Conservation (phyloP, 2,113 vertebrate genomes). For the Mirounga angustirostris region DNA sequence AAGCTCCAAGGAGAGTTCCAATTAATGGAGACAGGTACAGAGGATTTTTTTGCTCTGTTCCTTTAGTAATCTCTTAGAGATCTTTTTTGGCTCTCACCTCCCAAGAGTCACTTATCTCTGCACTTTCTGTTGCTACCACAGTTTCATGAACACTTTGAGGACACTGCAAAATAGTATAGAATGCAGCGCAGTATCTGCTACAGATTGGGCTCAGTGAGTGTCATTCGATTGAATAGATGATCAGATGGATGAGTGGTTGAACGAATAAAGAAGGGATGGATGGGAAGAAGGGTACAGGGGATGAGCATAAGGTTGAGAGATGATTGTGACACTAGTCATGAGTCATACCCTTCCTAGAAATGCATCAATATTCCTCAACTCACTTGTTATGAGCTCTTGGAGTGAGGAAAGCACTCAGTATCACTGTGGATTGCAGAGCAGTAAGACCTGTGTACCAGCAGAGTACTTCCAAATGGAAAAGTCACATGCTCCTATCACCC, state of each 20-base stretch:
- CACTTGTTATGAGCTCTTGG: not conserved
- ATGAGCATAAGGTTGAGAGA: not conserved
- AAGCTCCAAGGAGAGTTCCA: not conserved
- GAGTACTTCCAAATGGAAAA: not conserved
- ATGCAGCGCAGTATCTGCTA: not conserved
- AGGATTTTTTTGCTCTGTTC: not conserved
- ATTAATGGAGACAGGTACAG: not conserved
- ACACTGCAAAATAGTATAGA: not conserved
- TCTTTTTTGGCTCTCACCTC: not conserved
- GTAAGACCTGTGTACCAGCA: not conserved
- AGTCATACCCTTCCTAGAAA: not conserved
- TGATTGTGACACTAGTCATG: not conserved
- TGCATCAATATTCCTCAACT: not conserved
- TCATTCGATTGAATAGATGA: not conserved
- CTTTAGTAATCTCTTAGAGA: not conserved
- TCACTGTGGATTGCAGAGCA: not conserved
- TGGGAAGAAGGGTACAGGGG: not conserved
- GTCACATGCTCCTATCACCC: not conserved
- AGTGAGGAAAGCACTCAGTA: not conserved
- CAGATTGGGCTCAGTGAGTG: not conserved
- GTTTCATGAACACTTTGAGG: not conserved
- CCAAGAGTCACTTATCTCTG: not conserved
- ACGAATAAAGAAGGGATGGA: not conserved
- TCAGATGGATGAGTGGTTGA: not conserved
- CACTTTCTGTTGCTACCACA: not conserved